Percentiles rank a stretch among this genome's conserved stretches.
Evolutionary conservation across 2,113 vertebrate species (phyloP).

Genomic region (Phoxinus phoxinus): DNA sequence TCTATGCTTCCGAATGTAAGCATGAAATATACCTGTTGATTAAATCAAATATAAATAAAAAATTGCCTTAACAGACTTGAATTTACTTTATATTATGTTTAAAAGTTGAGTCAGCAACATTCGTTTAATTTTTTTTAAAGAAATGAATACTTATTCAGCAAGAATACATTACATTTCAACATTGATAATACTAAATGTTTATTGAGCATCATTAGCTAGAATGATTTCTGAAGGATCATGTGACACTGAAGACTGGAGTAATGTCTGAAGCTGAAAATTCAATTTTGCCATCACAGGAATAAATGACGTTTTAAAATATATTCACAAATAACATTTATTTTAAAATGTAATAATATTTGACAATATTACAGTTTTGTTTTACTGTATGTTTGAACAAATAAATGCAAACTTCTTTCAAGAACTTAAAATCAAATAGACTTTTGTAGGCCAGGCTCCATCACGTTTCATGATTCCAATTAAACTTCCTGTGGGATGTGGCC

Average conservation of each 20-base stretch:
- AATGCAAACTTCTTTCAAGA: neutral
- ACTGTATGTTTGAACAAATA: neutral
- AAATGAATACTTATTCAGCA: neutral
- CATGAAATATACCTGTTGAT: neutral
- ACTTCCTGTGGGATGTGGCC: neutral
- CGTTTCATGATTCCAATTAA: neutral
- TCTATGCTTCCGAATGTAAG: neutral
- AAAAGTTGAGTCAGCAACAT: neutral
- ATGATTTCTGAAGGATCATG: neutral
- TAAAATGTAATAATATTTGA: no score
- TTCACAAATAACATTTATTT: no score
- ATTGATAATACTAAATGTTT: neutral
- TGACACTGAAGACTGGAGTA: neutral
- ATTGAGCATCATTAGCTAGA: neutral
- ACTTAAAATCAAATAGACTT: no score
- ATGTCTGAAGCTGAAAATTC: no score
- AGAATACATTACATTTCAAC: neutral
- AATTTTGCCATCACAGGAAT: no score
- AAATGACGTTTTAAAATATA: no score
- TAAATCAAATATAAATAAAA: no score
- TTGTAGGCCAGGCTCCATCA: no score
- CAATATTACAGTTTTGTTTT: neutral
- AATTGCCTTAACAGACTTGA: neutral
- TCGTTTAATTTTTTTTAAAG: neutral
- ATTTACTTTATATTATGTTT: neutral